A percentile compares a stretch with the other conserved stretches of the same genome.
Evolutionary conservation across 2,113 vertebrate species (phyloP).

Genomic region (Phalacrocorax aristotelis): DNA sequence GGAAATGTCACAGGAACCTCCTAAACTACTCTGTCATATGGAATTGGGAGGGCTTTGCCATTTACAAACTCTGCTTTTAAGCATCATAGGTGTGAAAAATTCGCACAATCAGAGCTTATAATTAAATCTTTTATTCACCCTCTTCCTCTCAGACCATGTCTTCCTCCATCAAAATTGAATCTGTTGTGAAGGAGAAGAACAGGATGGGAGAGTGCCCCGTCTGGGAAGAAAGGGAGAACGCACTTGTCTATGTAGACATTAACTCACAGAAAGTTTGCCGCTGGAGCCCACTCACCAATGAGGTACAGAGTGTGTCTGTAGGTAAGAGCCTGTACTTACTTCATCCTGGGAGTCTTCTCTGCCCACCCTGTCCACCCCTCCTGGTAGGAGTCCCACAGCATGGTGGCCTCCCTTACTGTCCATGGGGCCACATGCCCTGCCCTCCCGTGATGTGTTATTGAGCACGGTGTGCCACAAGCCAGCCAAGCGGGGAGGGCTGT

Average conservation of each 20-base stretch:
- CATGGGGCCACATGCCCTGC: not conserved
- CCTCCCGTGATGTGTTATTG: accelerated
- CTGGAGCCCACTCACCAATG: slow-evolving; percentile 76
- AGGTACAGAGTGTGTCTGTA: slow-evolving; percentile 76
- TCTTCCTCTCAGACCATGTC: slow-evolving; percentile 72
- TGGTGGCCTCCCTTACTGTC: not conserved
- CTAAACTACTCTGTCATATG: not conserved
- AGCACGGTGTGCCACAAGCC: not conserved
- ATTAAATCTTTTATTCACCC: not conserved
- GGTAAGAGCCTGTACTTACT: slow-evolving; percentile 41
- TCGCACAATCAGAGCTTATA: not conserved
- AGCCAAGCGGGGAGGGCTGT: accelerated
- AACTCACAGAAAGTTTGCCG: slow-evolving; percentile 76
- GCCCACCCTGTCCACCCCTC: not conserved
- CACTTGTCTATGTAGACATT: slow-evolving; percentile 84
- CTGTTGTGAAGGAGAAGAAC: slow-evolving; percentile 75
- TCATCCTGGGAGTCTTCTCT: not conserved
- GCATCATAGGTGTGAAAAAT: not conserved
- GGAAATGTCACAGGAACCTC: not conserved
- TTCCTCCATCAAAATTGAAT: slow-evolving; percentile 77
- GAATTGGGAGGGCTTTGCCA: not conserved
- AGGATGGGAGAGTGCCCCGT: slow-evolving; percentile 83
- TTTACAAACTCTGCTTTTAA: not conserved
- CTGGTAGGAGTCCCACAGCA: not conserved
- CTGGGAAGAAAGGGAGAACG: slow-evolving; percentile 84